Base-by-base conservation (phyloP, 2,888 invertebrate genomes). In the Iselma pallidipennis region DNA sequence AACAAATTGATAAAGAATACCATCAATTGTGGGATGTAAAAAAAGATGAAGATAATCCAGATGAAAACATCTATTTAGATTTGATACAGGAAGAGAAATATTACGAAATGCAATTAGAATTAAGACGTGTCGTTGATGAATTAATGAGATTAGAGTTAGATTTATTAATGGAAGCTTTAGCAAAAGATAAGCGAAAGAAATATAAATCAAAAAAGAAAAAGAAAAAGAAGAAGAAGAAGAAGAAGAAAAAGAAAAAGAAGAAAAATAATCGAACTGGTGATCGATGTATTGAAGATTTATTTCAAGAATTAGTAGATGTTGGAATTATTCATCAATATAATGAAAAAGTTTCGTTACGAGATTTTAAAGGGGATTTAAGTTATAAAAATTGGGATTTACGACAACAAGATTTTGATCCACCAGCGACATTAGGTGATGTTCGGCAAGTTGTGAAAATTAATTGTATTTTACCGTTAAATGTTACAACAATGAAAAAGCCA, bases 121-220 rank as follows among this genome's bases (percentile, higher is more conserved):
- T 91, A 29, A 82, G 91, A n/a, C 81, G 84, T 33, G 82, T 88
- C 50, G 91, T 92, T 0, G 93, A 93, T 74, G 87, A 88, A 70
- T 73, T 86, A 69, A 88, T 90, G 88, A 83, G 83, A 70, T 64
- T 59, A 25, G 23, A 76, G 49, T 57, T 85, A 25, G 88, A 89
- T 71, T 75, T 88, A 50, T 80, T 85, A 72, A 86, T 80, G 68
- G 72, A 66, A 51, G 72, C 66, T 23, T 51, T 65, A 23, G 59
- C 71, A 49, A 68, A 77, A 69, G 68, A 66, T 53, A 66, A 73
- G 68, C 68, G 68, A n/a, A 73, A 73, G 57, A 73, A 73, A 51
- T 68, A 70, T 28, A 76, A 78, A 64, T n/a, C n/a, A n/a, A 73
- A 73, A 61, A 74, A 74, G 48, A 71, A 72, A 52, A 75, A 76